Percentiles rank a stretch among this genome's conserved stretches.
These are phyloP conservation scores for Spizaetus ornatus DNA, from an alignment of 2,113 vertebrate species.

Conservation along the genomic window DNA sequence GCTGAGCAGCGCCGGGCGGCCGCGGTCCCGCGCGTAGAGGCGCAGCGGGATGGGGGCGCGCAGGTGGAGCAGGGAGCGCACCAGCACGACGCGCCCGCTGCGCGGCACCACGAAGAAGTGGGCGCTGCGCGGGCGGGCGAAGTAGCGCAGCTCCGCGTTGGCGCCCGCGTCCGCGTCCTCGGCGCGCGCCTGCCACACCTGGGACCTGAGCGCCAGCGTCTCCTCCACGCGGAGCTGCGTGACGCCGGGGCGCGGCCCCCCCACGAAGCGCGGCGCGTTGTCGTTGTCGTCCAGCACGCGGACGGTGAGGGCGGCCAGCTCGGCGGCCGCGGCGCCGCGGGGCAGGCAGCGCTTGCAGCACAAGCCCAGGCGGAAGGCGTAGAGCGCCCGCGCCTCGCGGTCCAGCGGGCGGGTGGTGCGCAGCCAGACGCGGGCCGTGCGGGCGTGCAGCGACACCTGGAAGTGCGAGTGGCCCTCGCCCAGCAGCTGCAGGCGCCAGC, in stretches of 20 bases:
- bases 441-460: conserved; percentile 79
- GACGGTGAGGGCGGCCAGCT: conserved; percentile 78
- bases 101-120: conserved; percentile 87
- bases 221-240: conserved; percentile 78
- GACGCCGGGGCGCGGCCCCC: conserved; percentile 18
- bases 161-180: conserved; percentile 81
- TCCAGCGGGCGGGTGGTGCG: conserved; percentile 79
- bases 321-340: conserved; percentile 15
- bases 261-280: conserved; percentile 78
- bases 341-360: conserved; percentile 72
- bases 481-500: conserved; percentile 76
- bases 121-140: conserved; percentile 76
- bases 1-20: conserved; percentile 67
- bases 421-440: conserved; percentile 77
- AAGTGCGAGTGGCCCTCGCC: conserved; percentile 80
- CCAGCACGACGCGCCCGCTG: conserved; percentile 83
- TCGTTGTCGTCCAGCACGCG: conserved; percentile 88
- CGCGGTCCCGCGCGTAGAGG: conserved; percentile 83
- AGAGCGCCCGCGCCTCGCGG: conserved; percentile 77
- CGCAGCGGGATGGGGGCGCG: conserved; percentile 74
- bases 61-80: conserved; percentile 83
- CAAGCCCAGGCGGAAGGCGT: conserved; percentile 74
- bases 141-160: conserved; percentile 85
- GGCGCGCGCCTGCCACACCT: conserved; percentile 77
- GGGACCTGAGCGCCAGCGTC: conserved; percentile 78